Evolutionary conservation across 2,113 vertebrate species (phyloP), one percentile per base, ranked within the genome.

Genomic region (Paraplagusia blochii): DNA sequence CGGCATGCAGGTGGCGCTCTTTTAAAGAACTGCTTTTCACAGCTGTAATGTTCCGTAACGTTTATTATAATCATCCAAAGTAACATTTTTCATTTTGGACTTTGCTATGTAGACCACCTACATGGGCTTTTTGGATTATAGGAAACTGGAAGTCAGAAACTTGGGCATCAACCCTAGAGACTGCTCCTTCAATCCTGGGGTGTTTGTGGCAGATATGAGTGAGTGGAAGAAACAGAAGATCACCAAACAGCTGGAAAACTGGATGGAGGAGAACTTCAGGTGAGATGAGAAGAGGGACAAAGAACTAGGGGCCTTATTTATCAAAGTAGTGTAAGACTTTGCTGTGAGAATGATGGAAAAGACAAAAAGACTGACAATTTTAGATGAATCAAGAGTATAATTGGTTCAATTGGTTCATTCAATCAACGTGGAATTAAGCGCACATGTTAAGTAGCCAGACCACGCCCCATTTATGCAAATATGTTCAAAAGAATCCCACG

Each of bases 41-140:
- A 14, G 22, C 22, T 29, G 22, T 6, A 29, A 6, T 29, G 22
- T 29, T 29, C 22, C 2, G 22, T 6, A 6, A 29, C 22, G 6
- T 29, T n/a, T n/a, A n/a, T n/a, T n/a, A n/a, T n/a, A n/a, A n/a
- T n/a, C n/a, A n/a, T n/a, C 10, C 40, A 2, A 7, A 45, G 53
- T 66, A 34, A 66, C 71, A 57, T 49, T 0, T 33, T 0, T 49
- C 1, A 40, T 72, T 11, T 51, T 22, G 10, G 10, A 72, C 45
- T 77, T 53, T 1, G 0, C 72, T 56, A 61, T 45, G 16, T 64
- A 98, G 97, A 98, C 94, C 11, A 96, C 94, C 0, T 99, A 96
- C 58, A 98, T 99, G 97, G 96, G 96, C 59, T 98, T 93, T 66
- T 87, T 99, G 83, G 96, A 99, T 88, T 99, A 96, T 63, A 91